phyloP scores from a whole-genome alignment of 2,888 invertebrate species.

The Agrypnus murinus region DNA sequence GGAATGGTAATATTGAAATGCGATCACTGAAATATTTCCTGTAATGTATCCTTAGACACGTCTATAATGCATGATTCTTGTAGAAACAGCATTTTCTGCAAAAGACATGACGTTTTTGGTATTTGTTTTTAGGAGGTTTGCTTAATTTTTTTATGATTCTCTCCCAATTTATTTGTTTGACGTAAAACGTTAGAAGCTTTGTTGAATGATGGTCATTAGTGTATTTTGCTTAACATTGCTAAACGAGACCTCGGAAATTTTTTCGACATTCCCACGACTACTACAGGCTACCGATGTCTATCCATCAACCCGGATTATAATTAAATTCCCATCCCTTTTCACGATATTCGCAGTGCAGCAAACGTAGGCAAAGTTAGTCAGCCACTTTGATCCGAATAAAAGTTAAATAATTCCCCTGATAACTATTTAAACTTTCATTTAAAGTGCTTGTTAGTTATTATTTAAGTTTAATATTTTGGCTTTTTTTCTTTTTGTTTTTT shows the following conservation, averaged over 20 bases:
- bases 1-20: too few species aligned
- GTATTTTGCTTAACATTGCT: not conserved
- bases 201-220: not conserved
- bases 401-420: conserved; percentile 27
- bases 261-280: conserved; percentile 11
- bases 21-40: too few species aligned
- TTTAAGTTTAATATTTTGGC: not conserved
- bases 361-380: conserved; percentile 16
- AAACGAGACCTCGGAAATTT: conserved; percentile 9
- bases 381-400: conserved; percentile 24
- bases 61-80: too few species aligned
- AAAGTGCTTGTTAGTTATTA: conserved; percentile 10
- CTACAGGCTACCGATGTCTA: conserved; percentile 27
- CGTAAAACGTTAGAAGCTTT: too few species aligned
- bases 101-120: too few species aligned
- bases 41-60: too few species aligned
- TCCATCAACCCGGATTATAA: conserved; percentile 36
- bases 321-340: conserved; percentile 32
- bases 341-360: conserved; percentile 7
- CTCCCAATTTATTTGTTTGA: too few species aligned
- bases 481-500: conserved; percentile 1
- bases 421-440: conserved; percentile 20
- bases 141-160: too few species aligned
- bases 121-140: too few species aligned
- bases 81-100: too few species aligned